phyloP scores from a whole-genome alignment of 2,888 invertebrate species.

The Drosophila nr. perissopoda region DNA sequence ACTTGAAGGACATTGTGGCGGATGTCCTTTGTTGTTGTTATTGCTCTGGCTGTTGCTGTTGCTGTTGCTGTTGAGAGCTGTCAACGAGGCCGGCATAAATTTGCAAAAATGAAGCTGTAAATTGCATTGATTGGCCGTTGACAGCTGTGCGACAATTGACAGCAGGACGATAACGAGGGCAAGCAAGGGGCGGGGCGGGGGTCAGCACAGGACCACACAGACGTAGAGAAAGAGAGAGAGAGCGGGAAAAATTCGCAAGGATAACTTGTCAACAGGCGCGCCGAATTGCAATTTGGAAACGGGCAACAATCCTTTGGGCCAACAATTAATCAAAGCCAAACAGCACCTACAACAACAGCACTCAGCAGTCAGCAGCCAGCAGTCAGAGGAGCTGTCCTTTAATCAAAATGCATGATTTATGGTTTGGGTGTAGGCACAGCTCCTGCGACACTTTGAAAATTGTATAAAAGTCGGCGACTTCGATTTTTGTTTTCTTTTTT shows the following conservation, averaged over 20 bases:
- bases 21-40: conserved; percentile 38
- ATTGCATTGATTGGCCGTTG: conserved; percentile 75
- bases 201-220: conserved; percentile 34
- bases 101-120: conserved; percentile 77
- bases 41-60: conserved; percentile 26
- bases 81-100: conserved; percentile 62
- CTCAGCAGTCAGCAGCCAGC: conserved; percentile 3
- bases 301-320: conserved; percentile 70
- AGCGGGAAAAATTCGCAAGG: conserved; percentile 28
- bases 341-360: conserved; percentile 66
- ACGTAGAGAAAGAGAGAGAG: background rate
- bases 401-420: conserved; percentile 74
- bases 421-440: conserved; percentile 39
- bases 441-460: conserved; percentile 27
- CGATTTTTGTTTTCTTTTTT: conserved; percentile 30
- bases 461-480: conserved; percentile 52
- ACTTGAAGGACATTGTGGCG: conserved; percentile 64
- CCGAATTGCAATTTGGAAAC: conserved; percentile 73
- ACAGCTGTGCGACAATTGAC: conserved; percentile 77
- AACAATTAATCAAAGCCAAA: conserved; percentile 64
- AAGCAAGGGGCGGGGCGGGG: conserved; percentile 15
- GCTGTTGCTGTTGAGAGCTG: conserved; percentile 52
- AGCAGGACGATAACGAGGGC: conserved; percentile 45
- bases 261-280: conserved; percentile 77
- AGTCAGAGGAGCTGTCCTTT: conserved; percentile 46